Evolutionary conservation across 1,140 invertebrate species (phyloP), one percentile per base, ranked within the genome.

Genomic region (Drosophila repletoides): DNA sequence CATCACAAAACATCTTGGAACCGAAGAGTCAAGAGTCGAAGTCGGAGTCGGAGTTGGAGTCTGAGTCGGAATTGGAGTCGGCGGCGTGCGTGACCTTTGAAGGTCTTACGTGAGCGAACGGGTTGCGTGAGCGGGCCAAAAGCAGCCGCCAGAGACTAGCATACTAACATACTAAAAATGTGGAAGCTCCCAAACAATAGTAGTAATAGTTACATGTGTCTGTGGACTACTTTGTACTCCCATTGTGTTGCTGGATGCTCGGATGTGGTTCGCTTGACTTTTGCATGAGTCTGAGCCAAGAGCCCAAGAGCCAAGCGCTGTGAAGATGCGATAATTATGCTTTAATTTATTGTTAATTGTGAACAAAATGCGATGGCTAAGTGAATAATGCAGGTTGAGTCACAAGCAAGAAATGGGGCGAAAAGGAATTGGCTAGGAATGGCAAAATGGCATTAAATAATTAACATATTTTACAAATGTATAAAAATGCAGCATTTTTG

Each of bases 261-360:
- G 22, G 10, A 10, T 26, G 24, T 26, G 41, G 22, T 24, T 2
- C 21, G 41, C 3, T 45, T 63, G 38, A 12, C 21, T 21, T 19
- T 28, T 14, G 51, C 26, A 15, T 43, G 40, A 33, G 36, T 14
- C 36, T 9, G n/a, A n/a, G n/a, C n/a, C n/a, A n/a, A n/a, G n/a
- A 17, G 36, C 38, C 21, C 19, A 12, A 6, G 14, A 4, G 15
- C 31, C 1, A 22, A 40, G 38, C 38, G 15, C 24, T 22, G 53
- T 24, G 36, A 63, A 68, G 79, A 36, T 40, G 56, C 60, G 70
- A 63, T 84, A 83, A 84, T 83, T 59, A 73, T 60, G 79, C 24
- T 56, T 67, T 64, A 83, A 83, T 84, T 83, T 77, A 83, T 83
- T 60, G 73, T 58, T 77, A 77, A 83, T 84, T 84, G 79, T 72